Evolutionary conservation across 2,113 vertebrate species (phyloP).

Genomic region (Vulpes vulpes): DNA sequence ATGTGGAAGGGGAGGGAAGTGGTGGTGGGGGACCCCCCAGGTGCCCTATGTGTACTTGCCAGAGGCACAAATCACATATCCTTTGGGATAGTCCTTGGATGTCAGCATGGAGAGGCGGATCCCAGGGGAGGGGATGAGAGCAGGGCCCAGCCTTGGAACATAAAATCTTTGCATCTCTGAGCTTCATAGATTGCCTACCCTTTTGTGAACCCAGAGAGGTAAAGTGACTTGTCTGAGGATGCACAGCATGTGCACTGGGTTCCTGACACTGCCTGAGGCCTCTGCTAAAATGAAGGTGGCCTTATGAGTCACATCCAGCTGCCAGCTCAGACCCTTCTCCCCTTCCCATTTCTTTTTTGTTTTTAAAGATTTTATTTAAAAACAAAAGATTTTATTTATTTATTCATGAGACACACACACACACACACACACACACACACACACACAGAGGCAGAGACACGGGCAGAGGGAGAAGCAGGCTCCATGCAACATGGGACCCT

Average conservation of each 20-base stretch:
- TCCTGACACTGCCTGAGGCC: neutral
- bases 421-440: no score
- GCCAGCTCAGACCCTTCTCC: neutral
- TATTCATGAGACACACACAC: no score
- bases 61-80: neutral
- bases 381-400: no score
- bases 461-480: no score
- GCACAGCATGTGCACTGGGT: neutral
- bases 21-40: accelerated
- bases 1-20: accelerated
- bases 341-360: neutral
- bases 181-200: neutral
- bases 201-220: neutral
- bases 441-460: no score
- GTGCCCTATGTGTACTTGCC: neutral
- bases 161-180: neutral
- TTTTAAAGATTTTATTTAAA: no score
- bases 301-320: neutral
- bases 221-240: neutral
- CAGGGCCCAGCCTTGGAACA: neutral
- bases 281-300: neutral
- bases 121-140: neutral
- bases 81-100: neutral
- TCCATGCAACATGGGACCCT: no score
- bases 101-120: neutral